Evolutionary conservation across 2,797 vertebrate genomes (phyloP), one percentile per base, ranked within the genome.

Genomic region (Bradypodion ventrale): DNA sequence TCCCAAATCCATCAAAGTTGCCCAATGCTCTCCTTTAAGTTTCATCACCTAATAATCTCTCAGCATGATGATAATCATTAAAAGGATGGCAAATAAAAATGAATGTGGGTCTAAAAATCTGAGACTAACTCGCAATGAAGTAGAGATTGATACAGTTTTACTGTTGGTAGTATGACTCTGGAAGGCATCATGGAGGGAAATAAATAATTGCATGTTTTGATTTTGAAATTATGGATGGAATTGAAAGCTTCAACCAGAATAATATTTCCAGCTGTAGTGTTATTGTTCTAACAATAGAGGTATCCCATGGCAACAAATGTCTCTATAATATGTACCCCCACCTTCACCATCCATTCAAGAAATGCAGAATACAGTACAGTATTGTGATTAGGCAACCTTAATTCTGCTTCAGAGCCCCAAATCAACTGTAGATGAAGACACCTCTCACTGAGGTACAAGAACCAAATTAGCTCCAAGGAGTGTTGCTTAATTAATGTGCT

Each of bases 401-500:
- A n/a, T 75, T 83, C 59, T 59, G 69, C 62, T 75, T 80, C 29
- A 56, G 44, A 66, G 21, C 49, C 10, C 19, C 42, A 68, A 81
- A 16, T 9, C 52, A 59, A 5, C 56, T 35, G 29, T 35, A 70
- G 21, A 37, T 68, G 63, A n/a, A 56, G 32, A 23, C 35, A 63
- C 40, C 56, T 65, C 46, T 65, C 27, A 80, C 27, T 59, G 5
- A 80, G 7, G 15, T 68, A 29, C 72, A 75, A n/a, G 40, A 62
- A 72, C 37, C 40, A 76, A 75, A 74, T 81, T 44, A 81, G 69
- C 21, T 37, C 44, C 25, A 27, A 60, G 8, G 63, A 75, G 13
- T 35, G 68, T 62, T 69, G 60, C 72, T 69, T 80, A 60, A 84
- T 78, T 49, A 86, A 72, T 69, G 52, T 75, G 73, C 40, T 60